Base-by-base conservation (phyloP, 30 jellyfish, hydroid and myxozoan genomes). In the Hydractinia symbiolongicarpus region DNA sequence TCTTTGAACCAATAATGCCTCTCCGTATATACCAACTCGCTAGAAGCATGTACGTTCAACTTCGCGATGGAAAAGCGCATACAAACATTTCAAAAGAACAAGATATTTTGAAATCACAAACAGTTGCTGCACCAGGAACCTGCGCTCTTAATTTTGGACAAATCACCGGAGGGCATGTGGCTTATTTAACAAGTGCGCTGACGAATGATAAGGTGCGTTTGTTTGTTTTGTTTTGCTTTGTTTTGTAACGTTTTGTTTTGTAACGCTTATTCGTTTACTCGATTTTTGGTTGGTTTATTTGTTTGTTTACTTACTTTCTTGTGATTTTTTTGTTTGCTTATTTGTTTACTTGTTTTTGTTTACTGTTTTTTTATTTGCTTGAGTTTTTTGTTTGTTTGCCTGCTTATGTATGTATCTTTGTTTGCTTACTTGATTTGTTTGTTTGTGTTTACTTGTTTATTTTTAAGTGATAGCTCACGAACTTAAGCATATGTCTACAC, bases 91-190 rank as follows among this genome's bases (percentile, higher is more conserved):
- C 61, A 5, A 14, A 44, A n/a, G 73, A 77, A 79, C 78, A 77
- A n/a, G 85, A 77, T 11, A 68, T 78, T 21, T 53, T 52, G 80
- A 54, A 68, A 20, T 54, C 56, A 72, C 89, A 84, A 54, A 64
- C 55, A n/a, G 71, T 66, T 67, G 51, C 54, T 8, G 67, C 54
- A 40, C 76, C 19, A 19, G 73, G 86, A 6, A 30, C 60, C 19
- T 40, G 49, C 54, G 20, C 44, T 9, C 84, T 81, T 75, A 53
- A 30, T 77, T 16, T 10, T 69, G 73, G n/a, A 76, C 67, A 67
- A 16, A 54, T 81, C 51, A 75, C 71, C 8, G 96, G 94, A 55
- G 96, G 96, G 20, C 96, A 88, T 50, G 79, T 82, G 55, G 90
- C 96, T 7, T 70, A 79, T 55, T 72, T 88, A 60, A 64, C 83